Conservation (phyloP, 1,140 invertebrate genomes). For the Trichomalopsis sarcophagae region DNA sequence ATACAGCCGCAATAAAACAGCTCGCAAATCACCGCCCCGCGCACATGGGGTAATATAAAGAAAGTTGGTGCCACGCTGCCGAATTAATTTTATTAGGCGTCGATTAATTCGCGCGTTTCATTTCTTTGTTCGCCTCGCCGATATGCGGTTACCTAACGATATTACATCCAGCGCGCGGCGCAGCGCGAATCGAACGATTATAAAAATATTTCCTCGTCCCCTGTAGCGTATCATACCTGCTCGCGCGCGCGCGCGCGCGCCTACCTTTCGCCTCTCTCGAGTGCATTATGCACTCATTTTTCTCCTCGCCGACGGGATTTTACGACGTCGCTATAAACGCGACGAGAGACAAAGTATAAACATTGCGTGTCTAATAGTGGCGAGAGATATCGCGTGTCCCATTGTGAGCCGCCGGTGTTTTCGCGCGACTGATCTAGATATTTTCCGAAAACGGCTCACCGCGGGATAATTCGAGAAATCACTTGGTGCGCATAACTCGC, state of each 20-base stretch:
- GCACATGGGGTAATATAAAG: too few species aligned
- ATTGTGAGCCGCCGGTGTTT: background rate
- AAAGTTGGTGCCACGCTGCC: too few species aligned
- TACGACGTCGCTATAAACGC: background rate
- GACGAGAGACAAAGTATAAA: too few species aligned
- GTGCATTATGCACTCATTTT: background rate
- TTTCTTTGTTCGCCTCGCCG: background rate
- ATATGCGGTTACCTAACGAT: background rate
- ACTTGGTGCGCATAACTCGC: conserved; percentile 1
- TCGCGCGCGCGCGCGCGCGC: too few species aligned
- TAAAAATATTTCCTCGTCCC: background rate
- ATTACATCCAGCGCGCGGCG: background rate
- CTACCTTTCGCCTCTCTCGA: too few species aligned
- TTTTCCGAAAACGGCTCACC: background rate
- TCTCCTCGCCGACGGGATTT: background rate
- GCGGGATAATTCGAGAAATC: conserved; percentile 19
- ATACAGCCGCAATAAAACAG: background rate
- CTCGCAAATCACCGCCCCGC: too few species aligned
- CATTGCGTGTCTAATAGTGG: too few species aligned
- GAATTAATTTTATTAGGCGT: too few species aligned
- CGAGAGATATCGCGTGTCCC: background rate
- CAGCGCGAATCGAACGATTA: background rate
- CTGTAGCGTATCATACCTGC: too few species aligned
- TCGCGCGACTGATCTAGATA: background rate
- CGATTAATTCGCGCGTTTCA: too few species aligned